phyloP scores from a whole-genome alignment of 1,140 invertebrate species.

The Lordiphosa stackelbergi region DNA sequence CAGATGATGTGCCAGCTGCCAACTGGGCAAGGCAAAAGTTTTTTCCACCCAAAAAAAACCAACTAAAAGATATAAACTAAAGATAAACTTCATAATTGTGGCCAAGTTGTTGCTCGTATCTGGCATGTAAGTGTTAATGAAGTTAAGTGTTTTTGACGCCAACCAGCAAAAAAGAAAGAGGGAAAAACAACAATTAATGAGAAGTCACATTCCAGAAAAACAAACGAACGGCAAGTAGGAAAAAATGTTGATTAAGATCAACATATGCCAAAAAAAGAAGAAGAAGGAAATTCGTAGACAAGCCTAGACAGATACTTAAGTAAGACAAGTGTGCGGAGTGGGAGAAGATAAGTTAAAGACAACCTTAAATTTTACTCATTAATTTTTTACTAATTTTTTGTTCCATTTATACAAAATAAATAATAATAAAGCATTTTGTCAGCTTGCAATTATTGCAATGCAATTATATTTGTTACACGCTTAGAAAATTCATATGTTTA shows the following conservation, averaged over 20 bases:
- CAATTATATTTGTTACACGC: too few species aligned
- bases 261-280: conserved; percentile 45
- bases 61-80: conserved; percentile 58
- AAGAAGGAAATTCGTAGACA: not conserved
- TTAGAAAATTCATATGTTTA: too few species aligned
- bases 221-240: conserved; percentile 7
- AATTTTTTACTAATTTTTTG: too few species aligned
- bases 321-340: not conserved
- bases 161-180: conserved; percentile 31
- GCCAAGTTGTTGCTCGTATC: conserved; percentile 53
- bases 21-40: conserved; percentile 42
- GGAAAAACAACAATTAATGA: conserved; percentile 58
- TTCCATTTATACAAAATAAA: too few species aligned
- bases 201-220: conserved; percentile 57
- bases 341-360: too few species aligned
- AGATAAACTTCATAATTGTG: conserved; percentile 72
- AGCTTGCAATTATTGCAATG: too few species aligned
- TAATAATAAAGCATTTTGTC: too few species aligned
- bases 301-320: not conserved
- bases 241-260: conserved; percentile 66
- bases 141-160: conserved; percentile 73
- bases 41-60: conserved; percentile 14
- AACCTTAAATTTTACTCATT: too few species aligned
- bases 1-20: conserved; percentile 62
- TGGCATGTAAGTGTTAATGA: conserved; percentile 74